Percentiles rank a stretch among this genome's conserved stretches.
Evolutionary conservation across 92 coral and sea anemone genomes (phyloP).

Genomic region (Epizoanthus stellaris): DNA sequence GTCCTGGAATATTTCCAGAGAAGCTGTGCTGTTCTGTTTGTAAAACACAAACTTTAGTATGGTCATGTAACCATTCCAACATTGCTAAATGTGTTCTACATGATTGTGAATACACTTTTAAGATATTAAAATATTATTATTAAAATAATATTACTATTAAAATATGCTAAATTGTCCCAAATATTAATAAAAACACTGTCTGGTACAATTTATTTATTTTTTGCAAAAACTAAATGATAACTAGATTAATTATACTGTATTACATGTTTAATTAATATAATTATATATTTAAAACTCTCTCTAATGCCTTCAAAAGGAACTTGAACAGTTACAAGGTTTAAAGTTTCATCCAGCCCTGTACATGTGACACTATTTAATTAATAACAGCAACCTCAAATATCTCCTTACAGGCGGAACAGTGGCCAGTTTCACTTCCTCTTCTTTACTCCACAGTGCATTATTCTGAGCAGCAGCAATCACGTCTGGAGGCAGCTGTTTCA

Average conservation of each 20-base stretch:
- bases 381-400: not conserved
- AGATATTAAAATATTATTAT: too few relatives aligned
- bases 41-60: not conserved
- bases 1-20: constrained; percentile 88
- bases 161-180: too few relatives aligned
- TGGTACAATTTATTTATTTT: too few relatives aligned
- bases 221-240: too few relatives aligned
- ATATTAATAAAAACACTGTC: too few relatives aligned
- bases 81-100: not conserved
- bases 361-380: not conserved
- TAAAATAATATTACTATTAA: too few relatives aligned
- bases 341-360: not conserved
- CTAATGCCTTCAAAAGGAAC: too few relatives aligned
- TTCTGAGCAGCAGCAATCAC: constrained; percentile 89
- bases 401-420: constrained; percentile 82
- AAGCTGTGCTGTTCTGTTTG: constrained; percentile 86
- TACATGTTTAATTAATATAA: too few relatives aligned
- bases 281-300: too few relatives aligned
- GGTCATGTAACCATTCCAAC: not conserved
- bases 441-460: constrained; percentile 95
- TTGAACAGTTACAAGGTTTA: too few relatives aligned
- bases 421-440: constrained; percentile 87
- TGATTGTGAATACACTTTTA: too few relatives aligned
- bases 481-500: constrained; percentile 96
- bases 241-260: too few relatives aligned